A percentile compares a stretch with the other conserved stretches of the same genome.
Conservation (phyloP, 2,113 vertebrate species). For the Pollachius pollachius region DNA sequence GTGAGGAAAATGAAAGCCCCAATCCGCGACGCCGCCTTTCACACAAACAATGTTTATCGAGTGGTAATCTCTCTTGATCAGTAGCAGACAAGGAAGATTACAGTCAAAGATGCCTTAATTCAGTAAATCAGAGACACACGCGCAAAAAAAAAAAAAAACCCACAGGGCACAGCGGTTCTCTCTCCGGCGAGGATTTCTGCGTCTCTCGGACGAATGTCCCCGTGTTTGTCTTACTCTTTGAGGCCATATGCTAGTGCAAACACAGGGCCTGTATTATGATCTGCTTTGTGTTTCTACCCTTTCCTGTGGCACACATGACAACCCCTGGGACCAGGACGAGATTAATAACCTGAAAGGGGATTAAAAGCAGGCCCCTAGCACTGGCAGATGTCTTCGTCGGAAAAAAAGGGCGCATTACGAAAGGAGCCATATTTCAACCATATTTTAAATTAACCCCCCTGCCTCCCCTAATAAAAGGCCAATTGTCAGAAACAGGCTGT, state of each 20-base stretch:
- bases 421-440: constrained; percentile 48
- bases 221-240: constrained; percentile 61
- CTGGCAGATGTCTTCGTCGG: constrained; percentile 65
- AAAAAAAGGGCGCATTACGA: constrained; percentile 30
- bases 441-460: constrained; percentile 62
- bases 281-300: constrained; percentile 61
- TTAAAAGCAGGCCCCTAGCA: constrained; percentile 64
- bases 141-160: neutral
- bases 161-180: no score
- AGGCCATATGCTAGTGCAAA: constrained; percentile 61
- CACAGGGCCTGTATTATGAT: constrained; percentile 54
- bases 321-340: constrained; percentile 65
- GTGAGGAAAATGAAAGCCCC: constrained; percentile 61
- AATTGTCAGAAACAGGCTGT: constrained; percentile 49
- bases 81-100: constrained; percentile 67
- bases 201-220: constrained; percentile 63
- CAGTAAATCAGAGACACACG: constrained; percentile 46
- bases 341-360: constrained; percentile 74
- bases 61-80: constrained; percentile 69
- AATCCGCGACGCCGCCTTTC: constrained; percentile 58
- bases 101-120: constrained; percentile 62
- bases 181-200: constrained; percentile 25
- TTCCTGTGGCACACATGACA: constrained; percentile 63
- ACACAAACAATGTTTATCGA: constrained; percentile 65
- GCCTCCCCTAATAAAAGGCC: constrained; percentile 48